Conservation (phyloP, 2,113 vertebrate species). For the Serilophus lunatus region DNA sequence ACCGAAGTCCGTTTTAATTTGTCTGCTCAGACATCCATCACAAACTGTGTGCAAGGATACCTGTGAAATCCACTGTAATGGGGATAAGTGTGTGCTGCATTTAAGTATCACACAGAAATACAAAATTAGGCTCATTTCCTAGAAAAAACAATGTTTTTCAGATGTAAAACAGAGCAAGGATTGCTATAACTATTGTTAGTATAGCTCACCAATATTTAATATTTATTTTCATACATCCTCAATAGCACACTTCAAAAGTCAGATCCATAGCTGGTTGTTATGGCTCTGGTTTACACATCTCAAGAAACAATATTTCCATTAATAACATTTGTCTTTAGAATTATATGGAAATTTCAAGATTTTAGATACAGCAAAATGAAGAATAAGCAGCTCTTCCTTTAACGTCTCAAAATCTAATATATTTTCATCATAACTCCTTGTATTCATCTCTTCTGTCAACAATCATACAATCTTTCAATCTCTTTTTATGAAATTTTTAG, state of each 20-base stretch:
- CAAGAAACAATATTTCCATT: neutral
- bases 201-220: neutral
- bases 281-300: too few relatives aligned
- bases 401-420: neutral
- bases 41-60: neutral
- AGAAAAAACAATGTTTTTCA: neutral
- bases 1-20: neutral
- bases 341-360: neutral
- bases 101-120: neutral
- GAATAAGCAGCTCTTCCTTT: neutral
- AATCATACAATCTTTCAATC: conserved; percentile 7
- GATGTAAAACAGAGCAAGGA: neutral
- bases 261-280: neutral
- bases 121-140: neutral
- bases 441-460: conserved; percentile 6
- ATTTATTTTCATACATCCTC: neutral
- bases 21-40: neutral
- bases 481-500: conserved; percentile 32
- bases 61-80: neutral
- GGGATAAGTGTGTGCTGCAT: neutral
- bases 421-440: neutral
- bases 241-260: neutral
- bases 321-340: neutral
- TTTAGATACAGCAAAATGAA: neutral
- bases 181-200: neutral